Base-by-base conservation (phyloP, 1,140 invertebrate species). In the Drosophila lini region DNA sequence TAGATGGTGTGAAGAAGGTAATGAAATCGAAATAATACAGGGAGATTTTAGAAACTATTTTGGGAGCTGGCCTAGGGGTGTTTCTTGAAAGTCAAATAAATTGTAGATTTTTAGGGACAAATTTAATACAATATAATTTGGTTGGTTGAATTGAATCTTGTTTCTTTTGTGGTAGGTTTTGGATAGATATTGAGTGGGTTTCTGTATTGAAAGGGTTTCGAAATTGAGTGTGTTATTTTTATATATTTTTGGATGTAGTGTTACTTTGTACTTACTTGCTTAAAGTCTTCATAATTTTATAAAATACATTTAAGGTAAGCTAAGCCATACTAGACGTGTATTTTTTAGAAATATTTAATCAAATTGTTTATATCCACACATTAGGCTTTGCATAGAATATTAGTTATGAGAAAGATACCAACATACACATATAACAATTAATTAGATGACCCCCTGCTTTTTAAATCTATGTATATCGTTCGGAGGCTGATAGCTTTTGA, bases 1-100 rank as follows among this genome's bases (percentile, higher is more conserved):
- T 28, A 3, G 3, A 15, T 11, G 16, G 48, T 47, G 55, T 52
- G 59, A 65, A 50, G 44, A 57, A 58, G 71, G 60, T 58, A 75
- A 75, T 64, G 16, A 47, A 68, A 65, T 44, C 28, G 41, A 19
- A 9, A 34, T 10, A 32, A 9, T 32, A 32, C 15, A 13, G 28
- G 10, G 36, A 32, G 7, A 44, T 34, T 11, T 41, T 1, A 1
- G 5, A 15, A 10, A 15, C 36, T 59, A 71, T 59, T 71, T 71
- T 59, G n/a, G 67, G 44, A 50, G 13, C 7, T 22, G 7, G 0
- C 11, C 13, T 9, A 31, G 22, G 61, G 61, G 22, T 19, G 32
- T 40, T 70, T 40, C 34, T 36, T 15, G 19, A 34, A 28, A 34
- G 53, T 25, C 13, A 3, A 0, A 8, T 28, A 22, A 1, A 48